These are phyloP conservation scores for Eupleurogrammus muticus DNA, from an alignment of 2,797 vertebrate genomes.

Conservation along the genomic window DNA sequence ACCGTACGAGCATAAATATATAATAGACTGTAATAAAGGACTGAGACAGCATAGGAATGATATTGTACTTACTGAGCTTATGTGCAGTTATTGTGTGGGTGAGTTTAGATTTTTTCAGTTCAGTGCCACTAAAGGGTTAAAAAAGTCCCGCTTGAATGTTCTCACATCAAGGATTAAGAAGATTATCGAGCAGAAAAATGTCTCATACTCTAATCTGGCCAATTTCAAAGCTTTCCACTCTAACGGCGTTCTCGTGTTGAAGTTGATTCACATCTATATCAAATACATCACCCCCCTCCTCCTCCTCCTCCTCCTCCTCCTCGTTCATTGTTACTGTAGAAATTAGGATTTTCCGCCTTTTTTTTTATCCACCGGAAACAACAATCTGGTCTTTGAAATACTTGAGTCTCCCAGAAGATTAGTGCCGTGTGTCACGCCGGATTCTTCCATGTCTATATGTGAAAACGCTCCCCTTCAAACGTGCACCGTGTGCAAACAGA, in stretches of 20 bases:
- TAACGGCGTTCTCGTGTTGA: neutral
- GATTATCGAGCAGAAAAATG: slow-evolving; percentile 73
- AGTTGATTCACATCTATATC: neutral
- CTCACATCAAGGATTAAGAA: slow-evolving; percentile 61
- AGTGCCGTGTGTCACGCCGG: slow-evolving; percentile 9
- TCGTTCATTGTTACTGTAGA: neutral
- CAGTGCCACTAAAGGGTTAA: slow-evolving; percentile 54
- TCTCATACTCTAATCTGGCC: slow-evolving; percentile 51
- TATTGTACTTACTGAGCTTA: too few species aligned
- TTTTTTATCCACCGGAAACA: neutral
- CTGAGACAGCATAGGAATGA: too few species aligned
- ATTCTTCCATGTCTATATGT: slow-evolving; percentile 15
- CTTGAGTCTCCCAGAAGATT: slow-evolving; percentile 15
- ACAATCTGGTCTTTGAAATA: slow-evolving; percentile 3
- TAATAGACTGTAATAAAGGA: too few species aligned
- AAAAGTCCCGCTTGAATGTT: slow-evolving; percentile 34
- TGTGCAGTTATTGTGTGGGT: too few species aligned
- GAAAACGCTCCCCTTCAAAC: neutral
- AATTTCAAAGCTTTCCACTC: slow-evolving; percentile 40
- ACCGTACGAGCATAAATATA: too few species aligned
- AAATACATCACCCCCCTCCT: neutral
- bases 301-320: too few species aligned
- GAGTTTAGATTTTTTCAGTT: neutral
- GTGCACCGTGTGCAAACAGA: slow-evolving; percentile 17
- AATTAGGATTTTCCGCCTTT: slow-evolving; percentile 4